These are phyloP conservation scores for Holcopasites calliopsidis DNA, from an alignment of 1,140 invertebrate species.

Conservation along the genomic window DNA sequence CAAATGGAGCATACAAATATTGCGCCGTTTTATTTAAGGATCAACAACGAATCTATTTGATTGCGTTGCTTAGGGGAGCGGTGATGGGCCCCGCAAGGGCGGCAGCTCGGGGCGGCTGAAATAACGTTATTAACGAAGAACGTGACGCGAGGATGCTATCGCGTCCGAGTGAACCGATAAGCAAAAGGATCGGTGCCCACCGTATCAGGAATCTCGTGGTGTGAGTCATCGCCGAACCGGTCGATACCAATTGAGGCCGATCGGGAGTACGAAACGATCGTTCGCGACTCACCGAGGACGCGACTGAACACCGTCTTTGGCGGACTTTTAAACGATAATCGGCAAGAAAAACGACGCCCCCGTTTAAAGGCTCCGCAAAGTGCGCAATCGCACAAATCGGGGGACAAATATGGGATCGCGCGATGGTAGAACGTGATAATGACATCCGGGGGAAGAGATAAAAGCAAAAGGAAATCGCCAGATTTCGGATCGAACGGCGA, in stretches of 20 bases:
- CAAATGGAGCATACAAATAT: too few species aligned
- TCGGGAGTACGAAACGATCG: constrained; percentile 46
- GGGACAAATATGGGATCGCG: too few species aligned
- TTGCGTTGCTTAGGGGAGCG: too few species aligned
- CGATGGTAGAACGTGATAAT: not conserved
- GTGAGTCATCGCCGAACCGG: constrained; percentile 59
- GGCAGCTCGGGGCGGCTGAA: constrained; percentile 38
- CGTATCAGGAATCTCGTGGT: constrained; percentile 35
- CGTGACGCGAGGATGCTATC: constrained; percentile 58
- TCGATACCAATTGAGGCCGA: constrained; percentile 61
- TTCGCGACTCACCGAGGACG: constrained; percentile 5
- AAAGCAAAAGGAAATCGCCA: not conserved
- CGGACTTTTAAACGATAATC: constrained; percentile 30
- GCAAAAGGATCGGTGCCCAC: constrained; percentile 35
- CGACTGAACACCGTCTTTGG: constrained; percentile 15
- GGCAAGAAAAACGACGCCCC: constrained; percentile 3
- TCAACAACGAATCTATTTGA: not conserved
- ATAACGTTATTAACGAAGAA: constrained; percentile 57
- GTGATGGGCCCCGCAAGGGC: not conserved
- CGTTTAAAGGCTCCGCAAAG: not conserved
- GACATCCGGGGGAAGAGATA: too few species aligned
- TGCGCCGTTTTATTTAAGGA: too few species aligned
- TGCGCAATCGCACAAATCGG: too few species aligned
- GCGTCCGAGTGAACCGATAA: constrained; percentile 56
- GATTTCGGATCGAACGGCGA: not conserved